Base-by-base conservation (phyloP, 1,140 invertebrate genomes). In the Euschistus heros region DNA sequence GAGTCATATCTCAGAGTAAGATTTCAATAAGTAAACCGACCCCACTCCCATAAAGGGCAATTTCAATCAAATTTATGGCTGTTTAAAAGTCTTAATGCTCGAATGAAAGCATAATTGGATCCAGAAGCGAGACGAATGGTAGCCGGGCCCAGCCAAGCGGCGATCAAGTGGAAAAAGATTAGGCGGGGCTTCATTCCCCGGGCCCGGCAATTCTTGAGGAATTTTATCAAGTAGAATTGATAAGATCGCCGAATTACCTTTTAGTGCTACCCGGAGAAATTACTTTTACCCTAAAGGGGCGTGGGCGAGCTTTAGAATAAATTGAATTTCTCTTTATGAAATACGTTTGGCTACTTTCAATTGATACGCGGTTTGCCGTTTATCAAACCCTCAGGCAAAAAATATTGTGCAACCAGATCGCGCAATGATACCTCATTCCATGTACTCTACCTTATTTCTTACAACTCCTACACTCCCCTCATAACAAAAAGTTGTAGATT, bases 151-250 rank as follows among this genome's bases (percentile, higher is more conserved):
- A 26, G 54, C 54, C 54, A 13, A 57, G 24, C 24, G 54, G 54
- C 24, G 54, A 57, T 57, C 54, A 57, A 57, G 54, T 57, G 54
- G 54, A 57, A 57, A 57, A 57, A 57, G 54, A 57, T 57, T 57
- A 57, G 54, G 20, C 54, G 6, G 4, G 47, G 47, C 20, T 13
- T 13, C 47, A 4, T 50, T 18, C 5, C 47, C n/a, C n/a, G 10
- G 47, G 6, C 20, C 17, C 8, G n/a, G 47, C 47, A 26, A 57
- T 57, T 57, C 54, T 24, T 24, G 54, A 57, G 54, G 54, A 57
- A 57, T 57, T 57, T 57, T 57, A 57, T 57, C 54, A 57, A 57
- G 54, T 57, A 57, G 54, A 24, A 57, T 57, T 57, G 54, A 57
- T 57, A 57, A 57, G 54, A 57, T 57, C 15, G 54, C 24, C 18